Evolutionary conservation across 2,888 invertebrate species (phyloP), one percentile per base, ranked within the genome.

Genomic region (Blera fallax): DNA sequence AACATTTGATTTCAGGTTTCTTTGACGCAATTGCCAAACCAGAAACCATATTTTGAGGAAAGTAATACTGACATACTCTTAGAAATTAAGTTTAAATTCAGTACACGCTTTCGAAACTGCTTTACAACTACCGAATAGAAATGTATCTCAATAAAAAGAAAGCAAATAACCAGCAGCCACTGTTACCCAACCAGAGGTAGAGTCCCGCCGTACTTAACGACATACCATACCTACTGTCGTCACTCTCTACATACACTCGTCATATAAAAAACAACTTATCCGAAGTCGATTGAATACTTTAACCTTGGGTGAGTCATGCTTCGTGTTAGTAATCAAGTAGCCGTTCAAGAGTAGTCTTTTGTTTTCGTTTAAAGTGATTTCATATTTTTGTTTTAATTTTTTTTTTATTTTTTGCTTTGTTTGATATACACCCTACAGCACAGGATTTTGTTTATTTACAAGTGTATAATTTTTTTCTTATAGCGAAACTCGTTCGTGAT

Each of bases 231-330:
- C 50, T 10, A 32, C 14, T 50, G 37, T 18, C 24, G 27, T 52
- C 40, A 62, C 21, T 27, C 50, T 52, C 40, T 37, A 11, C 32
- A 64, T 5, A 18, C 43, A 54, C 27, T 54, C 40, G 29, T 27
- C 16, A 27, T 27, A 27, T 32, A 69, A 48, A 40, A 74, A 24
- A 62, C 27, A 34, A 54, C 27, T 50, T 56, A 54, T 48, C 56
- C 54, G 34, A 48, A 52, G 74, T 65, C 69, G 74, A 74, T 70
- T 80, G 80, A 84, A 80, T 64, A 74, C 43, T 64, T 77, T 82
- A 80, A 74, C 84, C 80, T 84, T 84, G 84, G 62, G 34, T 84
- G 84, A 84, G 73, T 84, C 84, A 84, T 80, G 50, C 62, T 62
- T 2, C 43, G 56, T 56, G 69, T 80, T 56, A 54, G 48, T 74